Percentiles rank a stretch among this genome's conserved stretches.
Conservation (phyloP, 2,113 vertebrate genomes). For the Ifrita kowaldi region DNA sequence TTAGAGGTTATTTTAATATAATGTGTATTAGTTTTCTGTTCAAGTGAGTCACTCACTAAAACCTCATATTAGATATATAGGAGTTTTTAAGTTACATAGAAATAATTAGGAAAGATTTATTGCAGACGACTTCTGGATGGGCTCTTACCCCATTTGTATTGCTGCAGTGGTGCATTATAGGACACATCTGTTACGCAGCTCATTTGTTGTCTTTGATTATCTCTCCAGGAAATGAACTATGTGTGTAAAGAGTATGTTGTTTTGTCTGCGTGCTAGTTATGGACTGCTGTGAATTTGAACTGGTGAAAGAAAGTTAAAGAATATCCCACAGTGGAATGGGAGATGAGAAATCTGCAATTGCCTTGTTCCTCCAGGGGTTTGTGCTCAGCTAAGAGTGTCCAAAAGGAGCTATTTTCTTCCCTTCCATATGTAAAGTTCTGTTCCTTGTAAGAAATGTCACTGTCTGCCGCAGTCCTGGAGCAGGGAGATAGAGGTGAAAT, state of each 20-base stretch:
- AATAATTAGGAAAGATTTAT: constrained; percentile 24
- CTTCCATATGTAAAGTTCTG: neutral
- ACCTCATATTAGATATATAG: neutral
- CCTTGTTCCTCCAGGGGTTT: neutral
- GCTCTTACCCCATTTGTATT: neutral
- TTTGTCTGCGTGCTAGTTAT: constrained; percentile 34
- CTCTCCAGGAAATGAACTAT: constrained; percentile 15
- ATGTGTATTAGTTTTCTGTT: neutral
- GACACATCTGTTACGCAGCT: constrained; percentile 18
- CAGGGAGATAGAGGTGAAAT: neutral
- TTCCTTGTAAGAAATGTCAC: neutral
- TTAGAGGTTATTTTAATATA: neutral
- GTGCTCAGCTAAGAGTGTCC: neutral
- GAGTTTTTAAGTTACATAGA: neutral
- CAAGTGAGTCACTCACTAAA: neutral
- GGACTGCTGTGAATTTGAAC: neutral
- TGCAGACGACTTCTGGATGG: neutral
- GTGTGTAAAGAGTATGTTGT: constrained; percentile 18
- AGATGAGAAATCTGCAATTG: neutral
- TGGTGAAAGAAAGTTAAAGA: neutral
- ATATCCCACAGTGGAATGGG: neutral
- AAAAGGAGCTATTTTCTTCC: neutral
- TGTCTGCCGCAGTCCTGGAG: neutral
- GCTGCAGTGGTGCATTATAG: neutral
- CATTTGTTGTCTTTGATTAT: constrained; percentile 39